A percentile compares a stretch with the other conserved stretches of the same genome.
phyloP scores from a whole-genome alignment of 2,888 invertebrate species.

The Endotricha flammealis region DNA sequence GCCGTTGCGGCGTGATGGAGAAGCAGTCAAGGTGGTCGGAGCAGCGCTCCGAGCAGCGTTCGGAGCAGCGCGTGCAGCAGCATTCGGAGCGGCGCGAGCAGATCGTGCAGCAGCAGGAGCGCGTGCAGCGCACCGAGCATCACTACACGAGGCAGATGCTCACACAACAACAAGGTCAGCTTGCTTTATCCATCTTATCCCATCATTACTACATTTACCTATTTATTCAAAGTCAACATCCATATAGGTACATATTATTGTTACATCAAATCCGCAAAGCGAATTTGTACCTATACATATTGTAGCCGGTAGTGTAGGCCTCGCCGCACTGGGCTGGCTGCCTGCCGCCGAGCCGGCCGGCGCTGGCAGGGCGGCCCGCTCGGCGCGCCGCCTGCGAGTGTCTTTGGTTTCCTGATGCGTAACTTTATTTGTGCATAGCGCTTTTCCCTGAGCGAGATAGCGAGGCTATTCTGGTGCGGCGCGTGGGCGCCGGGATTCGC shows the following conservation, averaged over 20 bases:
- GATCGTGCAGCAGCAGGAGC: constrained; percentile 75
- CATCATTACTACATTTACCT: constrained; percentile 33
- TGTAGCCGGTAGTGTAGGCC: too few species aligned
- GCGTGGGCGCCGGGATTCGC: constrained; percentile 39
- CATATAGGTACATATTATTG: background rate
- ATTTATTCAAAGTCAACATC: constrained; percentile 7
- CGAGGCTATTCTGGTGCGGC: constrained; percentile 63
- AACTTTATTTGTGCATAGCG: constrained; percentile 73
- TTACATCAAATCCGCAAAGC: constrained; percentile 18
- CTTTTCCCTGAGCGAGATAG: constrained; percentile 64
- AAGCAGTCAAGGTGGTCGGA: constrained; percentile 81
- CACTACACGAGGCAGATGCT: constrained; percentile 88
- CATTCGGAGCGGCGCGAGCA: constrained; percentile 51
- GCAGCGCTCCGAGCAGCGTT: constrained; percentile 59
- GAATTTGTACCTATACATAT: constrained; percentile 1
- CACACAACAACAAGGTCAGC: constrained; percentile 86
- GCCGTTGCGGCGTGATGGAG: constrained; percentile 82
- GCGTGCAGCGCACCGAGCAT: constrained; percentile 81
- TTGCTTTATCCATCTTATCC: background rate
- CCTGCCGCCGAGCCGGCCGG: constrained; percentile 23
- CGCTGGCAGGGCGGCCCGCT: constrained; percentile 24
- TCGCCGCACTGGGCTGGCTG: too few species aligned
- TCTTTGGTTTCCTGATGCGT: constrained; percentile 59
- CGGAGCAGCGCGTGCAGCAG: constrained; percentile 74
- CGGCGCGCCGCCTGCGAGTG: constrained; percentile 47